phyloP scores from a whole-genome alignment of 2,888 invertebrate species.

The Bombyx huttoni region DNA sequence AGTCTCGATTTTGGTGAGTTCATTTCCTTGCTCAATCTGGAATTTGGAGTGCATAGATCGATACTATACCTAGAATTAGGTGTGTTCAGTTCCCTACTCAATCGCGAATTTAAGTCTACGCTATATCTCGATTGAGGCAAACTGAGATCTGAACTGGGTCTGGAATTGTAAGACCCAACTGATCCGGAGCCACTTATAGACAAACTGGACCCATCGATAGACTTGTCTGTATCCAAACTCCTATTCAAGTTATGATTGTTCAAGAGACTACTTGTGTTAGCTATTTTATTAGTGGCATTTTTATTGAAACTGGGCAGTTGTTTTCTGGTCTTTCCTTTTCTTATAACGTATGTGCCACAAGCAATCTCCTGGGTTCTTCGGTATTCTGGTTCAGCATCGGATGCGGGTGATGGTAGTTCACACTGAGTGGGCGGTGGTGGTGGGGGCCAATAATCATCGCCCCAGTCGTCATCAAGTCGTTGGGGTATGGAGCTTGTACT shows the following conservation, averaged over 20 bases:
- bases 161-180: conserved; percentile 74
- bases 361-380: conserved; percentile 46
- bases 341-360: conserved; percentile 85
- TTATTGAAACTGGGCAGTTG: conserved; percentile 73
- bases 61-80: conserved; percentile 78
- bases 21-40: conserved; percentile 71
- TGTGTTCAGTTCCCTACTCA: conserved; percentile 72
- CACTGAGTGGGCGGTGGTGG: conserved; percentile 76
- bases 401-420: conserved; percentile 78
- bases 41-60: conserved; percentile 76
- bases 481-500: conserved; percentile 82
- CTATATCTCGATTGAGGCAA: conserved; percentile 73
- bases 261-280: conserved; percentile 40
- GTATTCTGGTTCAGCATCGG: conserved; percentile 66
- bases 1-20: conserved; percentile 76
- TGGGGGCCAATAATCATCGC: conserved; percentile 79
- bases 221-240: conserved; percentile 59
- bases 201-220: conserved; percentile 62
- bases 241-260: conserved; percentile 61
- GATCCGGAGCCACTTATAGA: conserved; percentile 66
- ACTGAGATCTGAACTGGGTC: conserved; percentile 75
- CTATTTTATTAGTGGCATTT: conserved; percentile 59
- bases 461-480: conserved; percentile 74
- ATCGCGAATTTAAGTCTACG: conserved; percentile 66
- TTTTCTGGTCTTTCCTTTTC: conserved; percentile 80